These are phyloP conservation scores for Leptoteleia sp. DNA, from an alignment of 1,140 invertebrate genomes.

Conservation along the genomic window DNA sequence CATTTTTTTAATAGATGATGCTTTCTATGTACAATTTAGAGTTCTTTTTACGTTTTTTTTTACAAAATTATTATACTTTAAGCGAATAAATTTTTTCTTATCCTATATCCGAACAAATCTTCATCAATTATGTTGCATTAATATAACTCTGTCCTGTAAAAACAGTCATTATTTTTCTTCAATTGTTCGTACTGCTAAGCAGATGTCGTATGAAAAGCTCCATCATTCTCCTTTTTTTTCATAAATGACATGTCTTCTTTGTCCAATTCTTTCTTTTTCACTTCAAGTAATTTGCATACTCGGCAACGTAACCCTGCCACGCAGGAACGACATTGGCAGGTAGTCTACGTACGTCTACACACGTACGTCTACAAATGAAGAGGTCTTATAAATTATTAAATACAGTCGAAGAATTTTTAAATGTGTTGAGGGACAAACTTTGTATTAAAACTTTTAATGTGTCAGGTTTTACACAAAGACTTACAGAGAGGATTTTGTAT, in stretches of 20 bases:
- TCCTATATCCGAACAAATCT: too few species aligned
- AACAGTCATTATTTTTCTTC: slow-evolving; percentile 78
- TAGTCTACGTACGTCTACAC: slow-evolving; percentile 66
- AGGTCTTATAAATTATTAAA: too few species aligned
- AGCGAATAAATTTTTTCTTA: too few species aligned
- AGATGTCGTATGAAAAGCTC: slow-evolving; percentile 74
- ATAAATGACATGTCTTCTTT: slow-evolving; percentile 29
- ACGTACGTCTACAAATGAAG: slow-evolving; percentile 74
- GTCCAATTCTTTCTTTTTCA: slow-evolving; percentile 57
- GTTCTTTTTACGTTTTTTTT: too few species aligned
- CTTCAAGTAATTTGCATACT: slow-evolving; percentile 74
- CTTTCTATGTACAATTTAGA: too few species aligned
- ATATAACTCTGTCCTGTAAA: too few species aligned
- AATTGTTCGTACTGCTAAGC: slow-evolving; percentile 72
- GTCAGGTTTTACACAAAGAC: background rate
- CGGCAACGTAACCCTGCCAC: slow-evolving; percentile 73
- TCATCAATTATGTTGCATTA: too few species aligned
- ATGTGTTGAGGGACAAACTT: background rate
- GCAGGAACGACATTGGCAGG: slow-evolving; percentile 69
- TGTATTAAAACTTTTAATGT: slow-evolving; percentile 26
- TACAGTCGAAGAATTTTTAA: too few species aligned
- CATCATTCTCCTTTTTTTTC: slow-evolving; percentile 46
- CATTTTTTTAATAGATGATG: too few species aligned
- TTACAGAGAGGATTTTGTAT: too few species aligned
- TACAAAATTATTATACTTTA: too few species aligned